These are phyloP conservation scores for Mallotus villosus DNA, from an alignment of 2,797 vertebrate species.

Conservation along the genomic window DNA sequence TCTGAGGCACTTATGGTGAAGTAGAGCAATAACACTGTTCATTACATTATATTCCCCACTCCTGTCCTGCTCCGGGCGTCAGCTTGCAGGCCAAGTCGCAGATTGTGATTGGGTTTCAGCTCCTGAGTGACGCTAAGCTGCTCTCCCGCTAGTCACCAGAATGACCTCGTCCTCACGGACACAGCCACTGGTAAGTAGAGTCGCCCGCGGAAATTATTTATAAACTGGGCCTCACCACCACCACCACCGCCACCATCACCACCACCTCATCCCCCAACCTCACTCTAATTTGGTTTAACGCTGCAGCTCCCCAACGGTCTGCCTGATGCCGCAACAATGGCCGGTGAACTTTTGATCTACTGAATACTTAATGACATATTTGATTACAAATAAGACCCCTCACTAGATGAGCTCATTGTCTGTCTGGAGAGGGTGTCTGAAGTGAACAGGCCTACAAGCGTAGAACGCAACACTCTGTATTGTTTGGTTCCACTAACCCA, in stretches of 20 bases:
- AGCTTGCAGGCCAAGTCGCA: conserved; percentile 23
- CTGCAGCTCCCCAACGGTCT: conserved; percentile 68
- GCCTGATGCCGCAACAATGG: conserved; percentile 84
- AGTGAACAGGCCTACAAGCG: conserved; percentile 54
- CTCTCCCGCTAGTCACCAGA: conserved; percentile 66
- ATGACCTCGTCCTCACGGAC: conserved; percentile 83
- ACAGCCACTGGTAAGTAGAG: conserved; percentile 86
- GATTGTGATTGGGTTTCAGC: conserved; percentile 44
- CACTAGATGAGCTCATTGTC: conserved; percentile 86
- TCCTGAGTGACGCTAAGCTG: conserved; percentile 56
- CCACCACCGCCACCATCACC: conserved; percentile 50
- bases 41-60: conserved; percentile 12
- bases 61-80: conserved; percentile 18
- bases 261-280: conserved; percentile 50
- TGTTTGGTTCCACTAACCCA: conserved; percentile 25
- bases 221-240: conserved; percentile 71
- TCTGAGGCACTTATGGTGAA: neutral
- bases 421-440: conserved; percentile 75
- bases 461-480: conserved; percentile 37
- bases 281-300: conserved; percentile 86
- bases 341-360: conserved; percentile 88
- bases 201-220: conserved; percentile 91
- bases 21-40: conserved; percentile 16
- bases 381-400: conserved; percentile 87
- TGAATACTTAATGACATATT: conserved; percentile 96